Percentiles rank a stretch among this genome's conserved stretches.
Evolutionary conservation across 2,888 invertebrate genomes (phyloP).

Genomic region (Latrodectus hesperus): DNA sequence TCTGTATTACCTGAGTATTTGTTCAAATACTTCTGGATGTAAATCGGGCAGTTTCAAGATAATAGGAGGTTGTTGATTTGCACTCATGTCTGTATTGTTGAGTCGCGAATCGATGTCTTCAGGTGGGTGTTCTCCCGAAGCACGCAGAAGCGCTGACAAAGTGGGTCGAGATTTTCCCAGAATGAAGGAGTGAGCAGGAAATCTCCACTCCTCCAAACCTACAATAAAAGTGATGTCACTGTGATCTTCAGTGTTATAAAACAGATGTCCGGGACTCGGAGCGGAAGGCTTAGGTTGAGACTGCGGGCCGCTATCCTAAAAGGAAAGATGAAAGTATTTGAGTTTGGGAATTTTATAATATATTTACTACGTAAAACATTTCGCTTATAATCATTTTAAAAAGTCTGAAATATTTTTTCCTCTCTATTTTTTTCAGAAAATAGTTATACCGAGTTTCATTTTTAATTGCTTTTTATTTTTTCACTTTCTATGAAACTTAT

Average conservation of each 20-base stretch:
- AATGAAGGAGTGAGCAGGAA: conserved; percentile 82
- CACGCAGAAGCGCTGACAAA: conserved; percentile 80
- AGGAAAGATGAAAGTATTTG: neutral
- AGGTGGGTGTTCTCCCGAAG: conserved; percentile 12
- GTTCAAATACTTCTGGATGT: conserved; percentile 82
- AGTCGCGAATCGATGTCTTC: conserved; percentile 74
- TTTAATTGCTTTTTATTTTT: no score
- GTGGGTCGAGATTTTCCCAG: conserved; percentile 81
- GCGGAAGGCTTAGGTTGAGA: conserved; percentile 67
- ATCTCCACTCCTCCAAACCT: conserved; percentile 79
- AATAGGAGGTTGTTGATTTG: conserved; percentile 5
- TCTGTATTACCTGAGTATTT: conserved; percentile 78
- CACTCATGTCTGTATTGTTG: neutral
- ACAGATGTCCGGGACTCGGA: conserved; percentile 70
- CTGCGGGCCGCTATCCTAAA: conserved; percentile 36
- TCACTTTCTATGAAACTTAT: no score
- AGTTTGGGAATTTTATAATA: no score
- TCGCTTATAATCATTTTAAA: no score
- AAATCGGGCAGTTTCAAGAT: conserved; percentile 76
- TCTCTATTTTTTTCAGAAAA: no score
- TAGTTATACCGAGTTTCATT: no score
- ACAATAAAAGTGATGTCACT: conserved; percentile 81
- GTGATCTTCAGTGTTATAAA: conserved; percentile 73
- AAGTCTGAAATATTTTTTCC: no score
- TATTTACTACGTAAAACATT: no score